These are phyloP conservation scores for Asobara japonica DNA, from an alignment of 1,140 invertebrate species.

Conservation along the genomic window DNA sequence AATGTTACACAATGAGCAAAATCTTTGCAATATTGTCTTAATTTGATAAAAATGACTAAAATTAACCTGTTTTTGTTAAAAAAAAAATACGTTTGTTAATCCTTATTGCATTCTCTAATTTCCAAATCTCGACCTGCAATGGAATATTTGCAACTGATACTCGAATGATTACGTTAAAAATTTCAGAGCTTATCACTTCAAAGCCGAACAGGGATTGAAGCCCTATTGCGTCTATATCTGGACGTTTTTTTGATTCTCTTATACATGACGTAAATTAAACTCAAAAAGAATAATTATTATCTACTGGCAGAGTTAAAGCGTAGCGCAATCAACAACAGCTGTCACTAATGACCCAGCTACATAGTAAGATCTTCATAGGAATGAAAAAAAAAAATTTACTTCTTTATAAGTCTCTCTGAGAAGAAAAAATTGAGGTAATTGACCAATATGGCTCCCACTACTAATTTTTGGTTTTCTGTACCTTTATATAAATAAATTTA, in stretches of 20 bases:
- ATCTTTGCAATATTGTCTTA: no score
- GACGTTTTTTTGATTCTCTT: slow-evolving; percentile 10
- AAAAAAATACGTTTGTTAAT: not conserved
- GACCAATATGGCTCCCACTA: no score
- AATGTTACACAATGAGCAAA: no score
- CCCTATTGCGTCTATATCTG: not conserved
- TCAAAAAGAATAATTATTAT: not conserved
- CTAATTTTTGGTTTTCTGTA: no score
- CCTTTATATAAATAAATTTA: no score
- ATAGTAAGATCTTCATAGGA: slow-evolving; percentile 36
- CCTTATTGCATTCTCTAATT: no score
- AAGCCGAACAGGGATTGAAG: slow-evolving; percentile 12
- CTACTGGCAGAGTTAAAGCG: slow-evolving; percentile 39
- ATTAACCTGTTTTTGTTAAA: not conserved
- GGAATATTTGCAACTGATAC: no score
- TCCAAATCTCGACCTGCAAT: no score
- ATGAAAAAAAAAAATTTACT: slow-evolving; percentile 34
- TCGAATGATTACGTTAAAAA: not conserved
- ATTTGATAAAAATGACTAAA: no score
- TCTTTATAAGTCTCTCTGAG: slow-evolving; percentile 18
- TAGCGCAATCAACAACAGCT: slow-evolving; percentile 55
- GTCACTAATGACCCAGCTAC: slow-evolving; percentile 46
- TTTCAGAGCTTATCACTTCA: not conserved
- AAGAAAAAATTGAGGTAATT: not conserved
- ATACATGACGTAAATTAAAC: slow-evolving; percentile 14